These are phyloP conservation scores for Aporrectodea caliginosa DNA, from an alignment of 1,140 invertebrate species.

Conservation along the genomic window DNA sequence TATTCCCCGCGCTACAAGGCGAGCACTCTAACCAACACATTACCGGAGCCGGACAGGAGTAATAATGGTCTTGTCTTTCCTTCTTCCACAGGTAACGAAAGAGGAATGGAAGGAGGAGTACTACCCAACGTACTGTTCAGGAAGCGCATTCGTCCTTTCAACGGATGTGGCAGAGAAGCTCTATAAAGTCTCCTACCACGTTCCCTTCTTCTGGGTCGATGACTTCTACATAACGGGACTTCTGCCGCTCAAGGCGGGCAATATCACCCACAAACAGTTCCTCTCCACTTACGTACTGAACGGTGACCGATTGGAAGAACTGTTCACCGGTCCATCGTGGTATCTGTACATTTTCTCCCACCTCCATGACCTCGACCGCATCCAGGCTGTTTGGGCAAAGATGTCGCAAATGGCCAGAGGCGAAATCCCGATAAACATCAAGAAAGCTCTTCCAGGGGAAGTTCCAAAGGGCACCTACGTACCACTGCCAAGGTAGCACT, in stretches of 20 bases:
- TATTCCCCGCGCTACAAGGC: no score
- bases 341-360: conserved; percentile 33
- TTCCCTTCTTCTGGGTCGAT: conserved; percentile 38
- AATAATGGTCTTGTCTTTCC: no score
- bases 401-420: conserved; percentile 18
- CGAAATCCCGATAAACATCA: conserved; percentile 7
- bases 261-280: conserved; percentile 31
- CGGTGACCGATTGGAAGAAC: conserved; percentile 26
- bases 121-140: conserved; percentile 34
- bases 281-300: conserved; percentile 30
- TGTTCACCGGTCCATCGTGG: conserved; percentile 33
- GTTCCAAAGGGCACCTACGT: background rate
- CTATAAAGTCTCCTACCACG: conserved; percentile 30
- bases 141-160: conserved; percentile 27
- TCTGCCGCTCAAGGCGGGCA: conserved; percentile 31
- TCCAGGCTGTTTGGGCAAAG: conserved; percentile 27
- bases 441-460: conserved; percentile 12
- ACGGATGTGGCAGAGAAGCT: conserved; percentile 27
- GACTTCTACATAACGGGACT: conserved; percentile 37
- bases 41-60: no score
- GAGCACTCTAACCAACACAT: no score
- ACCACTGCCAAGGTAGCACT: background rate
- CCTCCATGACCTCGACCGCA: conserved; percentile 26
- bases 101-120: conserved; percentile 28
- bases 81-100: conserved; percentile 18